Conservation (phyloP, 2,113 vertebrate species). For the Phainopepla nitens region DNA sequence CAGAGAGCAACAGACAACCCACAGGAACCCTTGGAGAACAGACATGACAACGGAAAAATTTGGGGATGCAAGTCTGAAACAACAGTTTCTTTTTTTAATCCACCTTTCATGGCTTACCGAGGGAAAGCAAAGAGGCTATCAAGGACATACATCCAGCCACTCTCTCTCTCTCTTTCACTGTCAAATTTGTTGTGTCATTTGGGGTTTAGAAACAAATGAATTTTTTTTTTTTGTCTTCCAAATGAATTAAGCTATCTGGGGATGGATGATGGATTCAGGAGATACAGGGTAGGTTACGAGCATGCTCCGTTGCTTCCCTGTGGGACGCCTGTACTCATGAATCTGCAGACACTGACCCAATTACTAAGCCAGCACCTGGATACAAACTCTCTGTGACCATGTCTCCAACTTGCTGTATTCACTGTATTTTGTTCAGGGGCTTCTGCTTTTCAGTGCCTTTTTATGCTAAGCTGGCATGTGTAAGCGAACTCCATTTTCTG, state of each 20-base stretch:
- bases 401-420: conserved; percentile 3
- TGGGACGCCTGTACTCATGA: conserved; percentile 46
- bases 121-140: conserved; percentile 19
- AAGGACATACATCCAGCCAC: conserved; percentile 23
- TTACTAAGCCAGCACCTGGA: conserved; percentile 64
- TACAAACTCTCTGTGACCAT: conserved; percentile 24
- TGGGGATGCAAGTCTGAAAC: conserved; percentile 2
- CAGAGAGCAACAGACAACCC: neutral
- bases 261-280: conserved; percentile 61
- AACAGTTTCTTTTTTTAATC: neutral
- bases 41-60: neutral
- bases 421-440: conserved; percentile 30
- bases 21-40: neutral
- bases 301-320: conserved; percentile 54
- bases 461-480: conserved; percentile 35
- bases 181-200: conserved; percentile 46
- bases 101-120: neutral
- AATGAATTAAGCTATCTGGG: conserved; percentile 64
- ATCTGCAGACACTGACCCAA: conserved; percentile 63
- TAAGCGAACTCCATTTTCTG: conserved; percentile 52
- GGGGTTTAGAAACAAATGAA: conserved; percentile 44
- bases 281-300: conserved; percentile 10
- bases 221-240: neutral
- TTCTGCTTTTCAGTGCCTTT: neutral
- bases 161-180: conserved; percentile 32